Evolutionary conservation across 2,113 vertebrate genomes (phyloP), one percentile per base, ranked within the genome.

Genomic region (Triplophysa tibetana): DNA sequence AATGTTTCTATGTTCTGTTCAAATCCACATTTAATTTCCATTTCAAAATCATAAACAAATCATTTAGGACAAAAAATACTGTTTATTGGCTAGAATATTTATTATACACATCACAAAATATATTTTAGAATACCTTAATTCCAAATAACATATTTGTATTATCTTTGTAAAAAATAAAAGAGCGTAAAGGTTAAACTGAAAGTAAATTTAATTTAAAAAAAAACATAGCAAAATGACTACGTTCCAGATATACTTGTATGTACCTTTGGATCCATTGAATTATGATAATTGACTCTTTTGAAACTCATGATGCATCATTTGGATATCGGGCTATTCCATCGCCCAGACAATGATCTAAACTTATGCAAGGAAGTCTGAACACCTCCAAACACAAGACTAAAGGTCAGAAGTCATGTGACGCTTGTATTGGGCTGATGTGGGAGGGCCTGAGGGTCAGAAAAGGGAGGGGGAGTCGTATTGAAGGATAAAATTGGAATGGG

Each of bases 71-170:
- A 81, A 80, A 66, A 78, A 70, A 81, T 62, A 75, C 17, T 75
- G 66, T 84, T 82, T 82, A 79, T 82, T 84, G 72, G 26, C 79
- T 85, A 58, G 79, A 82, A 85, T 79, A 77, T 79, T 79, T 75
- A 68, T 26, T 82, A 82, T 70, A 65, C 74, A 80, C 77, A 66
- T 43, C 56, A 76, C 16, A 64, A 38, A 73, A 81, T 1, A 43
- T 65, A 23, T 81, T 79, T 76, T 56, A 79, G 77, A 66, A 84
- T 82, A 73, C 54, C 43, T 56, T 56, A 26, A 75, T 70, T 84
- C 58, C 43, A 68, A 66, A 58, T 82, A 67, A 79, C 76, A 82
- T 13, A 58, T 75, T 76, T 76, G 65, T 24, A 52, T 45, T 33
- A 65, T 76, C 43, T 76, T 45, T 76, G 62, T 75, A 76, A 76